Evolutionary conservation across 2,888 invertebrate genomes (phyloP).

Genomic region (Rotaria socialis): DNA sequence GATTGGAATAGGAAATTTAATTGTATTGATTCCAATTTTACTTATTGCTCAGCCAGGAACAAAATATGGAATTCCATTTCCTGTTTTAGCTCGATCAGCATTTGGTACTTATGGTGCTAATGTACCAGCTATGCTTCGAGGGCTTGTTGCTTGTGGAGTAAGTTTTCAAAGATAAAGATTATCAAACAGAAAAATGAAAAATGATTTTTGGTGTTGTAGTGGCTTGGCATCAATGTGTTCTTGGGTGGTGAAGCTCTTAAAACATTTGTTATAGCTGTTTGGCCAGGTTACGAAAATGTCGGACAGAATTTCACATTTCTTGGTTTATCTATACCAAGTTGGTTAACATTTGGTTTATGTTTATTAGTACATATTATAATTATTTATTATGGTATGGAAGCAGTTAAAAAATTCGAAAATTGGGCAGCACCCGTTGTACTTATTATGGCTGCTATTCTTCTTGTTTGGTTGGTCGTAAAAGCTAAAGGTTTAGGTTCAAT

Average conservation of each 20-base stretch:
- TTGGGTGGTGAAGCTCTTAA: neutral
- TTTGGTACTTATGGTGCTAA: neutral
- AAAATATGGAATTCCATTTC: conserved; percentile 2
- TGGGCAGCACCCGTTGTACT: neutral
- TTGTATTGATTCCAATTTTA: neutral
- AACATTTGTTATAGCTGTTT: neutral
- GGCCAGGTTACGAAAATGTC: neutral
- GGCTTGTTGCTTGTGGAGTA: neutral
- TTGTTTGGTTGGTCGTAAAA: neutral
- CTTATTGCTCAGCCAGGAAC: conserved; percentile 11
- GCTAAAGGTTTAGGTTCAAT: neutral
- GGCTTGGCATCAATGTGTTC: conserved; percentile 6
- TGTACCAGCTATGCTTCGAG: neutral
- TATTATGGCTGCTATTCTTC: neutral
- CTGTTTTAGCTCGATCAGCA: neutral
- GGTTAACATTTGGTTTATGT: neutral
- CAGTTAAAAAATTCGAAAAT: neutral
- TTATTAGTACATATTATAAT: neutral
- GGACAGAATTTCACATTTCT: neutral
- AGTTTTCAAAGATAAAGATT: neutral
- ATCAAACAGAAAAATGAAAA: neutral
- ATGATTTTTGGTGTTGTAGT: neutral
- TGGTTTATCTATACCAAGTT: neutral
- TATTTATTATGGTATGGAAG: neutral
- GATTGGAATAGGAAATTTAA: neutral